Percentiles rank a stretch among this genome's conserved stretches.
These are phyloP conservation scores for Pristis pectinata DNA, from an alignment of 2,797 vertebrate genomes.

Conservation along the genomic window DNA sequence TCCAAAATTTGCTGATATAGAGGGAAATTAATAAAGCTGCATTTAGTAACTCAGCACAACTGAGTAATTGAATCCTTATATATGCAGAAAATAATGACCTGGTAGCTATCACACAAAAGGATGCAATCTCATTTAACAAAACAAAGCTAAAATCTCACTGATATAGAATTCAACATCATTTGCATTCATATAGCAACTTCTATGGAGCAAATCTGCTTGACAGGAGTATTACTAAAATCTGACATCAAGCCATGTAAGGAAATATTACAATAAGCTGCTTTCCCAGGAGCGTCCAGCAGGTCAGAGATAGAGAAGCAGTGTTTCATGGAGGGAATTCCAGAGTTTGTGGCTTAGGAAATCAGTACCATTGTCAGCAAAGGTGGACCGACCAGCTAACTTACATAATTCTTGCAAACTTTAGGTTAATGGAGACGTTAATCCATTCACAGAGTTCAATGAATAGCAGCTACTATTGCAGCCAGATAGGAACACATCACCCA, in stretches of 20 bases:
- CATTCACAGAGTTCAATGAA: neutral
- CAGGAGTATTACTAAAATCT: neutral
- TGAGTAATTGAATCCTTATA: neutral
- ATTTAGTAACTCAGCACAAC: slow-evolving; percentile 16
- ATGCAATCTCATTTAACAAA: neutral
- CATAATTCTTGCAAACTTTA: too few species aligned
- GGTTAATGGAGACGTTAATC: neutral
- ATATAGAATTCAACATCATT: neutral
- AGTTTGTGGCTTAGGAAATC: neutral
- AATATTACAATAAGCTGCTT: neutral
- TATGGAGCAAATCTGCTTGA: neutral
- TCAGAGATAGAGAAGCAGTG: neutral
- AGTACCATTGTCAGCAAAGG: neutral
- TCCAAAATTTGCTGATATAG: neutral
- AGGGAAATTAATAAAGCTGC: neutral
- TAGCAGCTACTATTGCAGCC: neutral
- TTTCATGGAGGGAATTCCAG: neutral
- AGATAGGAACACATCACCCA: neutral
- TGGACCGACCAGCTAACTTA: neutral
- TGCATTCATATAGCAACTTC: neutral
- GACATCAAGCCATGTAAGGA: neutral
- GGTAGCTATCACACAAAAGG: neutral
- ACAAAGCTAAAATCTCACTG: neutral
- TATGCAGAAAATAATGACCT: neutral
- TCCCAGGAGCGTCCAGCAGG: too few species aligned